These are phyloP conservation scores for Drosophila ananassae DNA, from an alignment of 1,140 invertebrate genomes.

Conservation along the genomic window DNA sequence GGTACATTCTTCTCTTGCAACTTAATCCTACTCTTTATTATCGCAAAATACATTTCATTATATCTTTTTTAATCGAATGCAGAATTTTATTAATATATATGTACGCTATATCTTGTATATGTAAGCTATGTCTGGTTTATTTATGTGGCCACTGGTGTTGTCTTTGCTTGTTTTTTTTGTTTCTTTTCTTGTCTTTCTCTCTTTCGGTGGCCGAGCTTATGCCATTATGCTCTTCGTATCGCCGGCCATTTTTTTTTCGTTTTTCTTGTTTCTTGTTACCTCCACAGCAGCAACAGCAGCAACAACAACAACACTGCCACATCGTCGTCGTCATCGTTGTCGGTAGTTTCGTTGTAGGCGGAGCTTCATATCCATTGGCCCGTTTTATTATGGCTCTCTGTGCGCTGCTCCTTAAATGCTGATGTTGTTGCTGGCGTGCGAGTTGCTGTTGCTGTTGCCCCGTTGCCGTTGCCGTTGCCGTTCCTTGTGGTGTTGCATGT, in stretches of 20 bases:
- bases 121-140: neutral
- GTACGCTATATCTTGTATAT: too few relatives aligned
- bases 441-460: constrained; percentile 10
- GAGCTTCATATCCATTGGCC: constrained; percentile 83
- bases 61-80: neutral
- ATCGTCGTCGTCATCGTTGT: constrained; percentile 50
- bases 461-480: constrained; percentile 35
- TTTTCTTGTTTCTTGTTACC: constrained; percentile 57
- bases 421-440: constrained; percentile 27
- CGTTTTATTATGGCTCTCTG: constrained; percentile 80
- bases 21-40: too few relatives aligned
- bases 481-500: constrained; percentile 24
- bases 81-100: too few relatives aligned
- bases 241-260: constrained; percentile 65
- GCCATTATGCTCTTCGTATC: constrained; percentile 58
- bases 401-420: constrained; percentile 48
- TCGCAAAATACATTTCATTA: too few relatives aligned
- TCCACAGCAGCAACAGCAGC: constrained; percentile 40
- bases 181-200: constrained; percentile 10
- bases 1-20: too few relatives aligned
- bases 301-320: constrained; percentile 39
- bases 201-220: constrained; percentile 36
- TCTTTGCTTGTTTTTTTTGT: constrained; percentile 20
- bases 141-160: constrained; percentile 38
- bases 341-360: constrained; percentile 80